Conservation (phyloP, 1,140 invertebrate species). For the Halictus rubicundus region DNA sequence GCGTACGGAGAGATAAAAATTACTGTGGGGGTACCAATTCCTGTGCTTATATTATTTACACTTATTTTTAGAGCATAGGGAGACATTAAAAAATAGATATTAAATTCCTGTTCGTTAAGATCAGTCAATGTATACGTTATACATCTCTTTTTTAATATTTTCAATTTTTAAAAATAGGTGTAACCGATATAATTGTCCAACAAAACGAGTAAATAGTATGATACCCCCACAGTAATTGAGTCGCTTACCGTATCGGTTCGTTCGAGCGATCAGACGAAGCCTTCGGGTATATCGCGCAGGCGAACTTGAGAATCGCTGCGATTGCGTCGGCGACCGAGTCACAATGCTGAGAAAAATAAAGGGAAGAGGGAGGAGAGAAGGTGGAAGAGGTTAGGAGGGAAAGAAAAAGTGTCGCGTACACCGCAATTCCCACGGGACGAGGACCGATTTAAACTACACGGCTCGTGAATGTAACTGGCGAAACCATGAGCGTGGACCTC, state of each 20-base stretch:
- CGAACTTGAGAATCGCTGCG: constrained; percentile 51
- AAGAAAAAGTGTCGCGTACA: constrained; percentile 56
- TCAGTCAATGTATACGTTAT: no score
- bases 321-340: constrained; percentile 43
- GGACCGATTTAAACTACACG: constrained; percentile 45
- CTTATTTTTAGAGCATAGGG: no score
- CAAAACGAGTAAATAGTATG: no score
- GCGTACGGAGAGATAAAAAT: no score
- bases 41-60: no score
- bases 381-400: constrained; percentile 44
- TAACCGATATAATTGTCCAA: no score
- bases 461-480: constrained; percentile 38
- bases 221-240: no score
- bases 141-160: no score
- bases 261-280: neutral
- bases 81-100: no score
- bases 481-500: constrained; percentile 35
- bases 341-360: constrained; percentile 48
- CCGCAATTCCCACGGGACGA: constrained; percentile 51
- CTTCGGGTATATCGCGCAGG: neutral
- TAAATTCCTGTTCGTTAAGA: no score
- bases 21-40: no score
- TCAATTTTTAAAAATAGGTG: no score
- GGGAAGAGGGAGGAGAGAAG: constrained; percentile 30
- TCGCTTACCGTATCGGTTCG: neutral